Evolutionary conservation across 2,888 invertebrate genomes (phyloP), one percentile per base, ranked within the genome.

Genomic region (Cryptocephalus primarius): DNA sequence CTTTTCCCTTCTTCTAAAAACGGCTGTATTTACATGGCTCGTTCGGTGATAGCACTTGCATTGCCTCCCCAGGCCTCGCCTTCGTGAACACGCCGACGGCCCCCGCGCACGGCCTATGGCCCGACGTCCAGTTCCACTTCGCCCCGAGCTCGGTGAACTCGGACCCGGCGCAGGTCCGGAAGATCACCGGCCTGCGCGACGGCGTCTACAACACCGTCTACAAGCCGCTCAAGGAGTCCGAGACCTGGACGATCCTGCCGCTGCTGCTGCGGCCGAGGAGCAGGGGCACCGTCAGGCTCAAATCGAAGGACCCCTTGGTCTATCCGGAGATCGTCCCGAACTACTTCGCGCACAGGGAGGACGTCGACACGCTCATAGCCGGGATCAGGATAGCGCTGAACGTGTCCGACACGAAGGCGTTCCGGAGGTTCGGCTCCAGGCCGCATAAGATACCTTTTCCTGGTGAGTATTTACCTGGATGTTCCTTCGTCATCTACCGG

Each of bases 321-420:
- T 80, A 87, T 51, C 95, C 94, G 0, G 79, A 85, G 10, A 85
- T 96, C 45, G 86, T 88, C 64, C 93, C 95, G 0, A 94, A 95
- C 66, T 96, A 96, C 66, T 86, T 96, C 63, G 82, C 88, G 0
- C 83, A 89, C 56, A 82, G 82, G 53, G 80, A 86, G 61, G 95
- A 96, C 60, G 75, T 91, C 10, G 74, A 82, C 54, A 79, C 84
- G 0, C 66, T 92, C 1, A 83, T 84, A 0, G 90, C 90, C 64
- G 91, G 89, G 1, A 88, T 90, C n/a, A 80, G 83, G 58, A 80
- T 91, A 48, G 89, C 88, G 0, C 75, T 89, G 64, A 82, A 83
- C 48, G 74, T 91, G 12, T 89, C 90, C 0, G 82, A 82, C 47
- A 83, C 88, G 0, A 77, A 80, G 1, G 84, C 90, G 0, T 90